phyloP scores from a whole-genome alignment of 2,797 vertebrate genomes.

The Crypturellus tataupa region DNA sequence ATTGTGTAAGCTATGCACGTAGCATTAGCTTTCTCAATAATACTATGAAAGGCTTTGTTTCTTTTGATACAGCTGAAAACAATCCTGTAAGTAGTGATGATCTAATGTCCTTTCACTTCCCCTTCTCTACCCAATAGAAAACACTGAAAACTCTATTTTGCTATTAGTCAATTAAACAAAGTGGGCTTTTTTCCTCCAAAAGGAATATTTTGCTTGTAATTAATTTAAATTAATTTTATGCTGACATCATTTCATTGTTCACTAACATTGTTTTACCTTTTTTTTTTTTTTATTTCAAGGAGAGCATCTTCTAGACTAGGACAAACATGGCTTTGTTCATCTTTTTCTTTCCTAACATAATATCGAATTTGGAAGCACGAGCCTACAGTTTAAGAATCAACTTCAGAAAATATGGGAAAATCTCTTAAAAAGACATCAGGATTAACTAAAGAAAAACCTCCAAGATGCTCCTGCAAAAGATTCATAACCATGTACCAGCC shows the following conservation, averaged over 20 bases:
- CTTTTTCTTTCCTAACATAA: background rate
- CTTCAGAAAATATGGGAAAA: background rate
- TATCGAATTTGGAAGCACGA: background rate
- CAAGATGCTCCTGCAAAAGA: background rate
- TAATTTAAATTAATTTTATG: background rate
- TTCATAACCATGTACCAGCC: background rate
- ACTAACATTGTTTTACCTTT: background rate
- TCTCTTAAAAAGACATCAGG: background rate
- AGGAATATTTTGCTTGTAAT: background rate
- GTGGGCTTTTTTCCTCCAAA: background rate
- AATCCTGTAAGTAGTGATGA: background rate
- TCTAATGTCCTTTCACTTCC: background rate
- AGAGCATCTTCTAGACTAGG: background rate
- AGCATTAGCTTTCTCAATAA: background rate
- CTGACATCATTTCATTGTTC: background rate
- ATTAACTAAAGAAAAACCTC: background rate
- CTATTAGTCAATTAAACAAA: background rate
- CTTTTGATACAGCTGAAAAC: slow-evolving; percentile 6
- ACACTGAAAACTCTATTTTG: background rate
- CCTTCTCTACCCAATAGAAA: background rate
- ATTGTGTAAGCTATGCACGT: background rate
- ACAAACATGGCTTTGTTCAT: background rate
- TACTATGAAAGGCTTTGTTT: background rate
- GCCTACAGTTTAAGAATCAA: background rate
- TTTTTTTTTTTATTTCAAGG: background rate